Evolutionary conservation across 2,888 invertebrate genomes (phyloP).

Genomic region (Aricia artaxerxes): DNA sequence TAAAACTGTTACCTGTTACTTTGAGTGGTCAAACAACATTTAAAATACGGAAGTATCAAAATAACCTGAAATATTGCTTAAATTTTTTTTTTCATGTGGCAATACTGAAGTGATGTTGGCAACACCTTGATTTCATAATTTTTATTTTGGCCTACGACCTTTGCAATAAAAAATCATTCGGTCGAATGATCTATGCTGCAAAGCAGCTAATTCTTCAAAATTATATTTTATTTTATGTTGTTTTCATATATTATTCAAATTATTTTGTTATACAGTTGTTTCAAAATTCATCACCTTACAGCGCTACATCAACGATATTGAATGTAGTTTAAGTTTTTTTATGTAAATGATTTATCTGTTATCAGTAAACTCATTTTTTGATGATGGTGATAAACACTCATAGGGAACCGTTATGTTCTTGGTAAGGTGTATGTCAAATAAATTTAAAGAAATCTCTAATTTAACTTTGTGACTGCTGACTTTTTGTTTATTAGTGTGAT

Average conservation of each 20-base stretch:
- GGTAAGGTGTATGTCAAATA: neutral
- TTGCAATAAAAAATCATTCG: neutral
- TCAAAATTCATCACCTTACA: neutral
- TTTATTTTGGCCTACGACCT: neutral
- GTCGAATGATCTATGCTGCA: neutral
- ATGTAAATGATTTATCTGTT: neutral
- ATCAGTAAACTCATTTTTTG: neutral
- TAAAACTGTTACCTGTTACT: neutral
- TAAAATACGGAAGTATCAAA: neutral
- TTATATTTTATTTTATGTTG: neutral
- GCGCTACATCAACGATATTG: neutral
- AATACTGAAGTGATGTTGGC: neutral
- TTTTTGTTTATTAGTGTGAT: constrained; percentile 68
- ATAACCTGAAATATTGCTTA: neutral
- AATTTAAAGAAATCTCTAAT: neutral
- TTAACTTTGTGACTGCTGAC: constrained; percentile 33
- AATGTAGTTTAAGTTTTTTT: neutral
- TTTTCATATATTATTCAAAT: neutral
- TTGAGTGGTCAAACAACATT: neutral
- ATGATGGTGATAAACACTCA: neutral
- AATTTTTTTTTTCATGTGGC: neutral
- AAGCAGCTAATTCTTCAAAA: neutral
- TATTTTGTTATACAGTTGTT: neutral
- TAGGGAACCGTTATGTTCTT: neutral
- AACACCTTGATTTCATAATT: neutral